These are phyloP conservation scores for Jaculus jaculus DNA, from an alignment of 2,113 vertebrate species.

Conservation along the genomic window DNA sequence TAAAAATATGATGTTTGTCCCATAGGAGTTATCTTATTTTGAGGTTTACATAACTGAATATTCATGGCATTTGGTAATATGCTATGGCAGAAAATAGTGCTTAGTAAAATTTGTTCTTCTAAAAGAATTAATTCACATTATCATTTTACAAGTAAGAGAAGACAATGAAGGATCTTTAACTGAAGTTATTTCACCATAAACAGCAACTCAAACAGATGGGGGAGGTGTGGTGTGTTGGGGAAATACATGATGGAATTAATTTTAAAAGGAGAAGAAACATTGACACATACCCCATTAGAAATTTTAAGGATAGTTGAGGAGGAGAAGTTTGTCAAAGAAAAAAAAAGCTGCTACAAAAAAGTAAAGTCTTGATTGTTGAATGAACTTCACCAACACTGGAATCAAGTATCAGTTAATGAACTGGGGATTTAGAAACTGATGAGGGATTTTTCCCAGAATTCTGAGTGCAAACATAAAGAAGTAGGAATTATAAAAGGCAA, in stretches of 20 bases:
- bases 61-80: not conserved
- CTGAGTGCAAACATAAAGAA: constrained; percentile 25
- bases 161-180: not conserved
- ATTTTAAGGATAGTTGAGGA: not conserved
- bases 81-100: not conserved
- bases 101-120: not conserved
- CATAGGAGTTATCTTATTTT: not conserved
- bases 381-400: not conserved
- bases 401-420: constrained; percentile 39
- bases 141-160: not conserved
- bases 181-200: not conserved
- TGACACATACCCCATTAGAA: not conserved
- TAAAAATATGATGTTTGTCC: not conserved
- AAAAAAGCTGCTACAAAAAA: not conserved
- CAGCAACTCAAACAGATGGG: not conserved
- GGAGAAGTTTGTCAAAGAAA: not conserved
- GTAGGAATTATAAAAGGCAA: not conserved
- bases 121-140: not conserved
- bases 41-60: not conserved
- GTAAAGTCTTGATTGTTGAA: not conserved
- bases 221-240: not conserved
- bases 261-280: not conserved
- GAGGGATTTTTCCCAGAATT: constrained; percentile 8
- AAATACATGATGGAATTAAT: not conserved
- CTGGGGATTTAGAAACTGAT: not conserved